Evolutionary conservation across 2,888 invertebrate species (phyloP), one percentile per base, ranked within the genome.

Genomic region (Heliothis peltigera): DNA sequence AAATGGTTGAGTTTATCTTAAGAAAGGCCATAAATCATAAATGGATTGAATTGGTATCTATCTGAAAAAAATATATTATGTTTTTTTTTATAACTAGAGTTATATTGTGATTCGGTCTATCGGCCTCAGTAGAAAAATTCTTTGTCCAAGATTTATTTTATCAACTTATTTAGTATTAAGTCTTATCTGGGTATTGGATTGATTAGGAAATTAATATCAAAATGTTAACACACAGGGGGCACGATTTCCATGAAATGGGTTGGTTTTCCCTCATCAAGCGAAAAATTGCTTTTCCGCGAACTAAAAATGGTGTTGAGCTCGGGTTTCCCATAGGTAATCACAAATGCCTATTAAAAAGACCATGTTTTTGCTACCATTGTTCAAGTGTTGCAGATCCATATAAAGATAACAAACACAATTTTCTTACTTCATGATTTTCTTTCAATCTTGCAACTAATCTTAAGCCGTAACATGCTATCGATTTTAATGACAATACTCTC

Each of bases 281-380:
- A 21, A 61, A 53, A 39, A 18, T 2, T 43, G 21, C 12, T 52
- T 32, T 72, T 70, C 58, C 32, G 4, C 12, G 64, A 63, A 70
- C 51, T 44, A 39, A 63, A 72, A n/a, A 42, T 77, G 71, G n/a
- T 32, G 39, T 21, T 32, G 46, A n/a, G 10, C 44, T 21, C 4
- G 44, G 44, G 10, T 28, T 70, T 59, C 55, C 64, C 64, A 1
- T 25, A 25, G 58, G 64, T 55, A 7, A 47, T 5, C 39, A 39
- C 32, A 32, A 32, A 32, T 10, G 32, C 32, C 32, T 12, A 32
- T 32, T 32, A 28, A 10, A 8, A 32, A 32, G 4, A 32, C 32
- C 12, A 32, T 32, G 32, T 32, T 32, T 25, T 32, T 32, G 32
- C 32, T 32, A 12, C 32, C 32, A 32, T 32, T 32, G 32, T 32